Evolutionary conservation across 2,797 vertebrate species (phyloP).

Genomic region (Chloroceryle inda): DNA sequence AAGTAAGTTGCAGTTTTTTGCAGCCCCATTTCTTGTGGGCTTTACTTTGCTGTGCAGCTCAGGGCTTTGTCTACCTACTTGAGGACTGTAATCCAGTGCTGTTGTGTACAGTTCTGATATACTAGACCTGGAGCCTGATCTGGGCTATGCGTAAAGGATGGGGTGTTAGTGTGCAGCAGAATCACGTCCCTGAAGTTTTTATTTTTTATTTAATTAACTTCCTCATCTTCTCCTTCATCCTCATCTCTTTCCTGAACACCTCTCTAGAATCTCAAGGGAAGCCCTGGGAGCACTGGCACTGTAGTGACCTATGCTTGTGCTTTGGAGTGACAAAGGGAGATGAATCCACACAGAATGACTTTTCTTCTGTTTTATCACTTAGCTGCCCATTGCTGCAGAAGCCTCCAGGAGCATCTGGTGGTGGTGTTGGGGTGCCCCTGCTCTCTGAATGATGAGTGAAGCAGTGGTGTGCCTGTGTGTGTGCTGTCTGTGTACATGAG

Average conservation of each 20-base stretch:
- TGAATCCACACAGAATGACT: not conserved
- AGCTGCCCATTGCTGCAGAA: not conserved
- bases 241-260: not conserved
- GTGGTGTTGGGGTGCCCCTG: fast-evolving
- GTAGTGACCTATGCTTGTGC: not conserved
- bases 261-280: not conserved
- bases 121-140: not conserved
- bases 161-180: not conserved
- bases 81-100: fast-evolving
- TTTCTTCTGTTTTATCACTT: not conserved
- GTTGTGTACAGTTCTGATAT: not conserved
- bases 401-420: not conserved
- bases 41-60: not conserved
- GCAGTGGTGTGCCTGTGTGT: not conserved
- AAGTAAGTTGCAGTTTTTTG: not conserved
- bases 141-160: not conserved
- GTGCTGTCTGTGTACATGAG: not conserved
- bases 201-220: not conserved
- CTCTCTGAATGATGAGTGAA: not conserved
- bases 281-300: not conserved
- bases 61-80: not conserved
- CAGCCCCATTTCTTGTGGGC: fast-evolving
- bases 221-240: fast-evolving
- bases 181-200: not conserved
- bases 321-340: not conserved